A percentile compares a stretch with the other conserved stretches of the same genome.
Evolutionary conservation across 2,888 invertebrate species (phyloP).

Genomic region (Gastracanthus pulcherrimus): DNA sequence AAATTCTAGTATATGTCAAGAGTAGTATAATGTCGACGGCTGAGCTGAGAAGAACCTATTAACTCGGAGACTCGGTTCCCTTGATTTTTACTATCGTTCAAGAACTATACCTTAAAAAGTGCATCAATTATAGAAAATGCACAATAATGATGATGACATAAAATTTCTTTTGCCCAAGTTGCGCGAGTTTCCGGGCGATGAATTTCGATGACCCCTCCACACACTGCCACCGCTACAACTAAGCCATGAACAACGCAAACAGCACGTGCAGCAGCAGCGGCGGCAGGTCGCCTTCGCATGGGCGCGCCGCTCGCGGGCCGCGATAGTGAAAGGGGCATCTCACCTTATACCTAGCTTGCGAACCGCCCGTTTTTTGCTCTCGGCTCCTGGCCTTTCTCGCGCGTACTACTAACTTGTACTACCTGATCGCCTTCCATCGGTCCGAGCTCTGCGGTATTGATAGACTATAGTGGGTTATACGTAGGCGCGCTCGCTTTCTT

Average conservation of each 20-base stretch:
- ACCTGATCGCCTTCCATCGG: slow-evolving; percentile 13
- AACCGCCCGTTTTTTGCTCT: neutral
- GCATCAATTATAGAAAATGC: too few species aligned
- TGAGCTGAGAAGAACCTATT: too few species aligned
- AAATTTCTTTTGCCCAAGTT: neutral
- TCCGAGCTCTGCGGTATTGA: neutral
- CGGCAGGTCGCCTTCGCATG: slow-evolving; percentile 22
- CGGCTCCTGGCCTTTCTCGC: slow-evolving; percentile 6
- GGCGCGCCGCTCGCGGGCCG: slow-evolving; percentile 6
- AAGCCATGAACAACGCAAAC: neutral
- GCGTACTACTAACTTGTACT: neutral
- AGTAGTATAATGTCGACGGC: too few species aligned
- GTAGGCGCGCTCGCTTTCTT: neutral
- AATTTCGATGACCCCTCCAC: neutral
- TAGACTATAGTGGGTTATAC: neutral
- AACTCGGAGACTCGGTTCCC: too few species aligned
- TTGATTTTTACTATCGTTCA: too few species aligned
- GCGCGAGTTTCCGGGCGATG: neutral
- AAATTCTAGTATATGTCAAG: too few species aligned
- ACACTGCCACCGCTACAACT: neutral
- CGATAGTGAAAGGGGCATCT: slow-evolving; percentile 52
- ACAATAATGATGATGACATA: neutral
- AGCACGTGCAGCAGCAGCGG: slow-evolving; percentile 9
- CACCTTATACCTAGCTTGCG: too few species aligned
- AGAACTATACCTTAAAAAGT: too few species aligned